Evolutionary conservation across 2,888 invertebrate species (phyloP), one percentile per base, ranked within the genome.

Genomic region (Harpalus rufipes): DNA sequence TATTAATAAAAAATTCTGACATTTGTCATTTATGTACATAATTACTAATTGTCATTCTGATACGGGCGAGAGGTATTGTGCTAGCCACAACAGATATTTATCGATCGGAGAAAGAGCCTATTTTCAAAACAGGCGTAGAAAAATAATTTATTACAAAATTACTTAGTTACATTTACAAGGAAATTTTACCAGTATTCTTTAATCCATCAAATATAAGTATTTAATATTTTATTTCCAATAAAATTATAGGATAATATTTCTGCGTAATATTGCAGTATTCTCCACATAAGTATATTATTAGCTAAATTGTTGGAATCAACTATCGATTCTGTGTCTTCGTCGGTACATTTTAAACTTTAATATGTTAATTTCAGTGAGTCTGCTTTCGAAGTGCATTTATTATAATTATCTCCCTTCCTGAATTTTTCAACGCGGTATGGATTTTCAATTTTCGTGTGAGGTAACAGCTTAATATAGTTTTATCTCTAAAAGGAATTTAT

Each of bases 391-490:
- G 6, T 51, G 44, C 44, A 51, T 51, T 51, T 51, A 51, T 51
- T 12, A 51, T 51, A 51, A 51, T 51, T 44, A 44, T 51, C 44
- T 12, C 44, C 12, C 44, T 8, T 8, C 12, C 44, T 51, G 44
- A 5, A 10, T 51, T 8, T 51, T 51, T 51, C 32, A 51, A 10
- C 44, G 44, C 8, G 10, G 44, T 63, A 63, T 25, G 0, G 63
- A 63, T 21, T 63, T 63, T 21, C 63, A 63, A 63, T 63, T 63
- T 63, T 25, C 25, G 10, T 63, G 21, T 63, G 63, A 63, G 63
- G 63, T 63, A 21, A 63, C 63, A 18, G 63, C 63, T 63, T 25
- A 63, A 63, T 63, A 63, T 63, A 63, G 25, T 63, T 63, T 63
- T 63, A 63, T 63, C 63, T 63, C 21, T 16, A 3, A 44, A 51